Conservation (phyloP, 2,888 invertebrate species). For the Prionchulus punctatus region DNA sequence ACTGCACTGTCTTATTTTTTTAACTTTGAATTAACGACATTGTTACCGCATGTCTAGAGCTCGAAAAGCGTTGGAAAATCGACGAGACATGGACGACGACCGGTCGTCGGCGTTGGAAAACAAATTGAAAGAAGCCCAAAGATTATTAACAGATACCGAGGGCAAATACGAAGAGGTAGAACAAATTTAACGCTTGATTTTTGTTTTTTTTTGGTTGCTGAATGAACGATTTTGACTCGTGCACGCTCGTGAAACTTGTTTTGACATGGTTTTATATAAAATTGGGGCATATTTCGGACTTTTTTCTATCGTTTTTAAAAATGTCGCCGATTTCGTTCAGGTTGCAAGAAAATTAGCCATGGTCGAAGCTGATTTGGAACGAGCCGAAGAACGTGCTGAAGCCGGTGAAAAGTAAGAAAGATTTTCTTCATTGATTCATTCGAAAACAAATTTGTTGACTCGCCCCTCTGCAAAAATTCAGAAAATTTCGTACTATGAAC, state of each 20-base stretch:
- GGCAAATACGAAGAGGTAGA: slow-evolving; percentile 99
- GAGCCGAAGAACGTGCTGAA: slow-evolving; percentile 97
- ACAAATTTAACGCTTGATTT: not conserved
- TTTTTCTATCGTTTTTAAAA: not conserved
- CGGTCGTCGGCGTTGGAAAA: slow-evolving; percentile 87
- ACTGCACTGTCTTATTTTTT: not conserved
- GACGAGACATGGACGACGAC: slow-evolving; percentile 97
- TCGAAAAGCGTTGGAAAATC: slow-evolving; percentile 94
- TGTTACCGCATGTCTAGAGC: slow-evolving; percentile 46
- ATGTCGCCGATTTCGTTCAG: slow-evolving; percentile 41
- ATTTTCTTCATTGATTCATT: not conserved
- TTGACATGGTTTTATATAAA: not conserved
- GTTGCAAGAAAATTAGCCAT: slow-evolving; percentile 99
- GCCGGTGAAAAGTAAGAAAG: slow-evolving; percentile 91
- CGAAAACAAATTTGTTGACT: too few relatives aligned
- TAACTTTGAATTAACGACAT: not conserved
- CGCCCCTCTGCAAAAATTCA: too few relatives aligned
- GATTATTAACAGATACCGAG: slow-evolving; percentile 98
- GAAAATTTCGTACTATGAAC: too few relatives aligned
- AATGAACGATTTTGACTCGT: not conserved
- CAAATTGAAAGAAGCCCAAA: slow-evolving; percentile 92
- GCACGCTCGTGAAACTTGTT: not conserved
- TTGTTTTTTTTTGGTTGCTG: not conserved
- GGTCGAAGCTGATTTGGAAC: slow-evolving; percentile 98
- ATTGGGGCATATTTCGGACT: not conserved